A percentile compares a stretch with the other conserved stretches of the same genome.
Evolutionary conservation across 2,113 vertebrate species (phyloP).

Genomic region (Gnathochromis pfefferi): DNA sequence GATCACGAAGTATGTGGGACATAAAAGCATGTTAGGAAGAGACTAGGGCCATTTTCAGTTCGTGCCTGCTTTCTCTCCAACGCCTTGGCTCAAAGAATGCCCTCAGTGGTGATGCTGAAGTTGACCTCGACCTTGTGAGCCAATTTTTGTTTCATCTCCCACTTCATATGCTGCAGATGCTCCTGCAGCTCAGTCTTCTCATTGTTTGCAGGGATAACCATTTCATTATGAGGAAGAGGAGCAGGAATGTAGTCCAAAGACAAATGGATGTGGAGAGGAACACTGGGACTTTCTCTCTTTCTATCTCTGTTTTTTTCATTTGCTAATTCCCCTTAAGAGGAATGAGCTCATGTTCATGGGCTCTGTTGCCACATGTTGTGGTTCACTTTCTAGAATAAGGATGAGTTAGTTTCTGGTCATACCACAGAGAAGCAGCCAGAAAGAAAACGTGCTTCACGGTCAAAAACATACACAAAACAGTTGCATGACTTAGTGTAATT

Average conservation of each 20-base stretch:
- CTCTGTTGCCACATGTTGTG: slow-evolving; percentile 21
- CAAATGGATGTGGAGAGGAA: slow-evolving; percentile 17
- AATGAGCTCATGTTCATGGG: slow-evolving; percentile 34
- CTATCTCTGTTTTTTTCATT: neutral
- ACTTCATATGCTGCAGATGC: slow-evolving; percentile 5
- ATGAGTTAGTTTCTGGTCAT: neutral
- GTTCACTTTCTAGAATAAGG: neutral
- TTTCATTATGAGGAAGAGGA: slow-evolving; percentile 40
- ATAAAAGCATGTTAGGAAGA: neutral
- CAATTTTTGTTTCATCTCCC: slow-evolving; percentile 10
- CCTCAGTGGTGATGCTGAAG: neutral
- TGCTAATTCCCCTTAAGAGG: neutral
- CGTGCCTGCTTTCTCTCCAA: neutral
- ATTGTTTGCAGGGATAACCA: slow-evolving; percentile 21
- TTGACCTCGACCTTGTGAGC: slow-evolving; percentile 11
- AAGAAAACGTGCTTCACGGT: neutral
- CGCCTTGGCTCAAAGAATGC: neutral
- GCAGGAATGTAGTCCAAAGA: slow-evolving; percentile 35
- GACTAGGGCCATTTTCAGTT: neutral
- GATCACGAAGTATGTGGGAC: neutral
- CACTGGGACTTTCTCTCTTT: slow-evolving; percentile 3
- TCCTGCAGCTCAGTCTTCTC: neutral
- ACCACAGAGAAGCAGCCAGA: neutral
- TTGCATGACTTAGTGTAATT: neutral
- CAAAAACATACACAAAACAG: neutral